Evolutionary conservation across 2,888 invertebrate genomes (phyloP), one percentile per base, ranked within the genome.

Genomic region (Oscheius myriophilus): DNA sequence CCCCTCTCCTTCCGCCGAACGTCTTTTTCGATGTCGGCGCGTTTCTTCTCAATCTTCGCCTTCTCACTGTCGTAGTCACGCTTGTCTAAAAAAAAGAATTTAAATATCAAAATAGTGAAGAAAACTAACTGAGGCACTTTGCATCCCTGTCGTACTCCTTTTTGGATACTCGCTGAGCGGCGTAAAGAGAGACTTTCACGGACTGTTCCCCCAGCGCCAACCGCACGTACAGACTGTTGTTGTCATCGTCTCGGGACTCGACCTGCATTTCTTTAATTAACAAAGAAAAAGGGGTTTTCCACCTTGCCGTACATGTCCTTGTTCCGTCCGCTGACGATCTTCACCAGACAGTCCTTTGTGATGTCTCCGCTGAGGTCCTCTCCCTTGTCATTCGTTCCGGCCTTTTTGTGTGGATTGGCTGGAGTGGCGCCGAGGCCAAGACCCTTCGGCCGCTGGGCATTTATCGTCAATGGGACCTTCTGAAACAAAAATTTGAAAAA

Each of bases 341-440:
- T 63, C 14, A 77, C 73, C 16, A 57, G 25, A 23, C 55, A 59
- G n/a, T 45, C 52, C 58, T 63, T 51, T 69, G 64, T 25, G 14
- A 46, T 21, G 54, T 65, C 42, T 25, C 58, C 16, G 12, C 53
- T 54, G 9, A 23, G 16, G 9, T 63, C 57, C 23, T 63, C 62
- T 33, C 46, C 49, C 18, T 69, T 54, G 65, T 72, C 51, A 6
- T 53, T 64, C 42, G 64, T 66, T 41, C 33, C 63, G 3, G 21
- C 42, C 43, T 69, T 72, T 59, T 74, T 69, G 11, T 51, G 49
- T n/a, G 63, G 54, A 6, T 54, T 21, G n/a, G 68, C 67, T 81
- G 83, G 77, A 84, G 92, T 93, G 0, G 96, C 96, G 1, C 97
- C 97, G 9, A 97, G 88, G 0, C 96, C 96, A 88, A 97, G 90